Base-by-base conservation (phyloP, 2,888 invertebrate species). In the Pammene aurita region DNA sequence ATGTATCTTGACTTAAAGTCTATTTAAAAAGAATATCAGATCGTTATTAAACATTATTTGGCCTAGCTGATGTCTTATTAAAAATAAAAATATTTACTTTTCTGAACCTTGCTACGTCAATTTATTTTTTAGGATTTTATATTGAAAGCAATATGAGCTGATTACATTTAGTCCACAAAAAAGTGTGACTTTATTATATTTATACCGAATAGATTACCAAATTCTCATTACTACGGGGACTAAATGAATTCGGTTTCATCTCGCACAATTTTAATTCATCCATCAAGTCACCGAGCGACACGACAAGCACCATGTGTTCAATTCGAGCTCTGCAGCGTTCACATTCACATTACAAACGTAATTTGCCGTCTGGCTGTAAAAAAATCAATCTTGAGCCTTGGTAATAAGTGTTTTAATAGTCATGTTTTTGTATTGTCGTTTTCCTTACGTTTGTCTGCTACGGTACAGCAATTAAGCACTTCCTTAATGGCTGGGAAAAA, bases 381-480 rank as follows among this genome's bases (percentile, higher is more conserved):
- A 74, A 75, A 71, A 72, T 70, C 58, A 66, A 73, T 78, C 75
- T 74, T 83, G 74, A 67, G 46, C 7, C 56, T 13, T 54, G 6
- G 72, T 7, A 44, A 67, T 74, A 82, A 70, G 72, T 16, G n/a
- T 55, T 46, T 16, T 13, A 67, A 41, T n/a, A 35, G 50, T 38
- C 16, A n/a, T 68, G 35, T 64, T 64, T 63, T 7, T 46, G 46
- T 66, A 18, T 70, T 63, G 66, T 66, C 67, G 66, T 63, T 61
- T 74, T 72, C 71, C 72, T 60, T 66, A 72, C 73, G 76, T 74
- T 72, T 78, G 72, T 71, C 58, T 67, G 67, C 13, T 63, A 58
- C 52, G 54, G 78, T 78, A 80, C 77, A 76, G 83, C 81, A 84
- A 84, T 85, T 84, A 85, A 81, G 79, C 78, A 81, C 76, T 83